Base-by-base conservation (phyloP, 1,140 invertebrate genomes). In the Drosophila obscura region DNA sequence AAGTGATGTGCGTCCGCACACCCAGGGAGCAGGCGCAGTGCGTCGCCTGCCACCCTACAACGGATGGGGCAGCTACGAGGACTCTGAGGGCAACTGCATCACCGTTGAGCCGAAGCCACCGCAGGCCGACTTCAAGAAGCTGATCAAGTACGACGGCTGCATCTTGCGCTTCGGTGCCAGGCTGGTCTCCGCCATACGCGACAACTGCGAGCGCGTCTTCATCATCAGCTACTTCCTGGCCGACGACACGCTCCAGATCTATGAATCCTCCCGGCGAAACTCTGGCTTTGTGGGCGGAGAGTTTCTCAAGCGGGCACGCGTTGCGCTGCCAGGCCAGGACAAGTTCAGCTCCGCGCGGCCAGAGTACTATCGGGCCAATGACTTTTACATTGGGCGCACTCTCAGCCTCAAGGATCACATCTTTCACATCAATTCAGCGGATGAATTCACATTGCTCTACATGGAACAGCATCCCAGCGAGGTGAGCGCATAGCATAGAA, bases 241-340 rank as follows among this genome's bases (percentile, higher is more conserved):
- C 69, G 97, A 98, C 91, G 96, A 98, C 72, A 96, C 96, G 0
- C 94, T 98, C 43, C 94, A 95, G 22, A 94, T 98, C 5, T 96
- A 94, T 91, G 97, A 98, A 92, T 84, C 94, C 24, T 94, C 94
- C 3, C 93, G 93, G 64, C 94, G 94, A 73, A 97, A 97, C 91
- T 95, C 96, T 58, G 96, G 97, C 26, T 94, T 93, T 56, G 73
- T 92, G 92, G 94, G 94, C 83, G 96, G 94, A 28, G 94, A 93
- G 91, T 96, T 94, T 93, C 95, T 94, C 79, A 94, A 94, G 85
- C 94, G 94, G 56, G 92, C 92, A 44, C 93, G 94, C 65, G 94
- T 97, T 5, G 94, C 95, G 80, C 92, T 97, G 61, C 97, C 97
- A 0, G 94, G 94, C 22, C 95, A 97, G 89, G 92, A 95, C 68